Conservation (phyloP, 2,888 invertebrate species). For the Syrista parreyssii region DNA sequence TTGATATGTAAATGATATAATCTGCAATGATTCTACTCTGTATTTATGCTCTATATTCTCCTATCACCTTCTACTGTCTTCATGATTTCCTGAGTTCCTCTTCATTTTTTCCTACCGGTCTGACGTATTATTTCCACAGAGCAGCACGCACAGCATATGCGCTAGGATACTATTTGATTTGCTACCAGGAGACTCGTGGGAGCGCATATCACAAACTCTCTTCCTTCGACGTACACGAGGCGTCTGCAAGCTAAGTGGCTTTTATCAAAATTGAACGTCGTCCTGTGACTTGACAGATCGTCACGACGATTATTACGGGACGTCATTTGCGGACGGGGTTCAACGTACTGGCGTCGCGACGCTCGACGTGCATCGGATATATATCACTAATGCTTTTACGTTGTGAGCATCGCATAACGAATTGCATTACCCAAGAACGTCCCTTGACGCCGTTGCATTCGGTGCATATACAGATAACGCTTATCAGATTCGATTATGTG, state of each 20-base stretch:
- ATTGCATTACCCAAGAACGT: neutral
- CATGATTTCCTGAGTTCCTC: neutral
- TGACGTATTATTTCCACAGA: slow-evolving; percentile 1
- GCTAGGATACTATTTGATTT: slow-evolving; percentile 1
- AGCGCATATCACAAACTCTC: neutral
- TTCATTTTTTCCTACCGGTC: neutral
- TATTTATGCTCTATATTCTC: neutral
- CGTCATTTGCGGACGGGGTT: neutral
- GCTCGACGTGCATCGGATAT: neutral
- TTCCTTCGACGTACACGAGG: neutral
- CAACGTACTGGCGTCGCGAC: neutral
- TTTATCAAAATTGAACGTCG: neutral
- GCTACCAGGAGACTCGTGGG: slow-evolving; percentile 10
- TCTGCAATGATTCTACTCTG: neutral
- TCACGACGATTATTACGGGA: neutral
- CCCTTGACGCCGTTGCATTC: neutral
- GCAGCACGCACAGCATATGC: neutral
- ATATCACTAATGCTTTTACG: neutral
- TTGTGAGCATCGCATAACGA: neutral
- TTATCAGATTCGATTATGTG: neutral
- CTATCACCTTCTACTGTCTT: neutral
- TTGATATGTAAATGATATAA: neutral
- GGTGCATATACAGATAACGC: neutral
- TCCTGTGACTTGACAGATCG: neutral
- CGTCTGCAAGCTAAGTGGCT: neutral